Conservation (phyloP, 2,113 vertebrate species). For the Oreochromis niloticus region DNA sequence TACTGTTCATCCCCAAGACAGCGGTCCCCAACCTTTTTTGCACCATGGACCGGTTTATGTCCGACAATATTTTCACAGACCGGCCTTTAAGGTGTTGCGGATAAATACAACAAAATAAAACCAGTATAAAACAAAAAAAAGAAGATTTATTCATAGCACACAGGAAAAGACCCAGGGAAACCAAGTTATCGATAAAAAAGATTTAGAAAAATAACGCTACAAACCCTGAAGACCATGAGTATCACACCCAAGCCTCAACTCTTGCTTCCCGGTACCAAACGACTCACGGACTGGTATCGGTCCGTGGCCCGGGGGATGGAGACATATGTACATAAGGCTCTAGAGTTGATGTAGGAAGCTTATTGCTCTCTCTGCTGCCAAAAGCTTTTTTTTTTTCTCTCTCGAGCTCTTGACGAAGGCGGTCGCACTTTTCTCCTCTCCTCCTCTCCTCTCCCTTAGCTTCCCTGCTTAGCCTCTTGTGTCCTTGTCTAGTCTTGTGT, state of each 20-base stretch:
- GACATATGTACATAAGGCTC: neutral
- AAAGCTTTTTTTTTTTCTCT: neutral
- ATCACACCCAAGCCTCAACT: neutral
- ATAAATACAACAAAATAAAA: neutral
- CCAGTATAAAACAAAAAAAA: too few species aligned
- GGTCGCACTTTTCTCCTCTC: too few species aligned
- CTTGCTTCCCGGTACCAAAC: fast-evolving
- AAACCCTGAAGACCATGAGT: neutral
- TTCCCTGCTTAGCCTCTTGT: too few species aligned
- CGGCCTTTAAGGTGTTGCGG: neutral
- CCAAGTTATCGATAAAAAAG: neutral
- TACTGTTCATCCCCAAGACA: neutral
- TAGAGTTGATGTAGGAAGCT: neutral
- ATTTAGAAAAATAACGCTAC: neutral
- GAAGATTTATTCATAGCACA: neutral
- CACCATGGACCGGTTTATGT: neutral
- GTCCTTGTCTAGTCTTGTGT: too few species aligned
- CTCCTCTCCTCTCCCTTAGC: too few species aligned
- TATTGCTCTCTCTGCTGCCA: neutral
- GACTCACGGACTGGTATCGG: neutral
- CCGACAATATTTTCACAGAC: neutral
- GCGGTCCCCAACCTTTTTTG: fast-evolving
- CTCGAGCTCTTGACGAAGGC: too few species aligned
- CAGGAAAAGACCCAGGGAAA: neutral
- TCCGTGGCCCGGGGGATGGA: fast-evolving